A percentile compares a stretch with the other conserved stretches of the same genome.
phyloP scores from a whole-genome alignment of 2,888 invertebrate genomes.

The Lymantria monacha region DNA sequence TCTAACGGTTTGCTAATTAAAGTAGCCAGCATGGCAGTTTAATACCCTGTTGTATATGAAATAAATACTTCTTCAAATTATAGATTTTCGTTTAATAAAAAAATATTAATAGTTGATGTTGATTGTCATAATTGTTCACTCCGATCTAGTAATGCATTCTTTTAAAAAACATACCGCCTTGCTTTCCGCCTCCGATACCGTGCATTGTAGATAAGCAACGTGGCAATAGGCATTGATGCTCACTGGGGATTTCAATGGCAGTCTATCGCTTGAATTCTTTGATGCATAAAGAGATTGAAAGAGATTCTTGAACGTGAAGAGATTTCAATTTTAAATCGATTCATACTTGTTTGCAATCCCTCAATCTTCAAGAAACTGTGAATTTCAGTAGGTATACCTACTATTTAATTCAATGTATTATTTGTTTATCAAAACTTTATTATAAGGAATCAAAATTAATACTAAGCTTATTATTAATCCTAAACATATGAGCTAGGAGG shows the following conservation, averaged over 20 bases:
- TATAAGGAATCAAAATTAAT: too few species aligned
- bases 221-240: slow-evolving; percentile 79
- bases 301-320: slow-evolving; percentile 55
- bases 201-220: slow-evolving; percentile 74
- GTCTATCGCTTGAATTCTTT: slow-evolving; percentile 69
- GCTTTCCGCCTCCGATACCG: slow-evolving; percentile 44
- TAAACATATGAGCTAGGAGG: too few species aligned
- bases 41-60: too few species aligned
- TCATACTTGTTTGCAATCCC: slow-evolving; percentile 25
- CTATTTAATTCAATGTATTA: neutral
- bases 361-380: neutral
- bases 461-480: too few species aligned
- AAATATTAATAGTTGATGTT: neutral
- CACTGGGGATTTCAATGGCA: slow-evolving; percentile 74
- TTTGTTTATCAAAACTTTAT: too few species aligned
- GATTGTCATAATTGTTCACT: slow-evolving; percentile 46
- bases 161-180: slow-evolving; percentile 50
- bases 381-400: too few species aligned
- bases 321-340: slow-evolving; percentile 55
- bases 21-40: too few species aligned
- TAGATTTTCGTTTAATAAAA: too few species aligned
- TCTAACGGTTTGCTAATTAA: too few species aligned
- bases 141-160: slow-evolving; percentile 61
- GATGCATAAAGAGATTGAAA: slow-evolving; percentile 72
- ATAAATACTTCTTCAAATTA: too few species aligned